Conservation (phyloP, 1,140 invertebrate genomes). For the Condylostylus longicornis region DNA sequence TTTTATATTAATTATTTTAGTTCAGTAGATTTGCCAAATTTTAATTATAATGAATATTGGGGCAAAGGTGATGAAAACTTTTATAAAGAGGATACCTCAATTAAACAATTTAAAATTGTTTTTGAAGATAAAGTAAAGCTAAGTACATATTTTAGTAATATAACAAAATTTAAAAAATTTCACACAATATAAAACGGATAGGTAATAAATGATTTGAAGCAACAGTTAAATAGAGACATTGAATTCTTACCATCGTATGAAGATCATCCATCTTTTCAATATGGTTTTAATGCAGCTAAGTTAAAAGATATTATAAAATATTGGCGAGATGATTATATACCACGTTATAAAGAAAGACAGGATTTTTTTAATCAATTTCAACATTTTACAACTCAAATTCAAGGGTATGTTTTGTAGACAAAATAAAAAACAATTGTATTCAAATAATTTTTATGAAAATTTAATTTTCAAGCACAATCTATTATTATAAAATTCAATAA, state of each 20-base stretch:
- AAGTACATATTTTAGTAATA: not conserved
- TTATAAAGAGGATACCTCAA: conserved; percentile 3
- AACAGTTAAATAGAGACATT: conserved; percentile 16
- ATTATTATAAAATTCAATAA: too few relatives aligned
- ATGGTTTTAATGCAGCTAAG: conserved; percentile 59
- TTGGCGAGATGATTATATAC: conserved; percentile 56
- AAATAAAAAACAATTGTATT: too few relatives aligned
- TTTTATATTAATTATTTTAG: too few relatives aligned
- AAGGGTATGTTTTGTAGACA: conserved; percentile 33
- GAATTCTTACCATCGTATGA: conserved; percentile 14
- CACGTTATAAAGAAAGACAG: conserved; percentile 50
- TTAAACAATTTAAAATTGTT: conserved; percentile 6
- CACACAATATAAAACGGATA: too few relatives aligned
- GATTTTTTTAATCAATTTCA: conserved; percentile 52
- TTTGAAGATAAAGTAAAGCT: not conserved
- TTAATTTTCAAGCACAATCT: too few relatives aligned
- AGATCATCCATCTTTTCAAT: conserved; percentile 48
- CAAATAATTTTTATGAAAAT: too few relatives aligned
- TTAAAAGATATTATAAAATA: conserved; percentile 49
- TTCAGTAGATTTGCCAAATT: conserved; percentile 1
- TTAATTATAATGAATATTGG: conserved; percentile 6
- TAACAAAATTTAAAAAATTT: not conserved
- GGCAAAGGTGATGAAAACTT: not conserved
- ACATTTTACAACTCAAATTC: conserved; percentile 59
- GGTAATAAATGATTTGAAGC: conserved; percentile 18